Conservation (phyloP, 2,797 vertebrate species). For the Notamacropus eugenii region DNA sequence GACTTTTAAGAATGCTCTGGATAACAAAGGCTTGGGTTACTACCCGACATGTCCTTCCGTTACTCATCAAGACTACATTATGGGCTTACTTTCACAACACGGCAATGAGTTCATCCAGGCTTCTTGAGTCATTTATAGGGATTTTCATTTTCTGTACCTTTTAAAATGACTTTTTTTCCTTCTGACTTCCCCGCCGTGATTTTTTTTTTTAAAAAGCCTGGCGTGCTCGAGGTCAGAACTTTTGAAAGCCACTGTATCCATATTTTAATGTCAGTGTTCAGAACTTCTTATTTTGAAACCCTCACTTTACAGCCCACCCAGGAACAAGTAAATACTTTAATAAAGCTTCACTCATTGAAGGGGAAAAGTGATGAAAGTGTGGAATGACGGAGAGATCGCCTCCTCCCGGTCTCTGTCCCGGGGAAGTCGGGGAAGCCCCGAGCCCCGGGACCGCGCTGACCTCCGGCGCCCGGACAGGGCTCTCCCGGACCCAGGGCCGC, state of each 20-base stretch:
- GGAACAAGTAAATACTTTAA: conserved; percentile 63
- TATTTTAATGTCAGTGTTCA: conserved; percentile 6
- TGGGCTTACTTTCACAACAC: conserved; percentile 78
- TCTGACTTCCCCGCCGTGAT: conserved; percentile 53
- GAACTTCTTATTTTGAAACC: conserved; percentile 60
- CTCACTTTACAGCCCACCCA: conserved; percentile 60
- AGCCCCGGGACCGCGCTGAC: conserved; percentile 73
- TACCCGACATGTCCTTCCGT: conserved; percentile 53
- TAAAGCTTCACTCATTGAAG: conserved; percentile 40
- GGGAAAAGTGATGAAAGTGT: conserved; percentile 52
- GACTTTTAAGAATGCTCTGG: conserved; percentile 53
- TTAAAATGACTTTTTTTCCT: conserved; percentile 58
- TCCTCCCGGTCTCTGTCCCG: conserved; percentile 41
- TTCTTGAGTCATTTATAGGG: conserved; percentile 79
- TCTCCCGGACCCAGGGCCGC: conserved; percentile 57
- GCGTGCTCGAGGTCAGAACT: conserved; percentile 44
- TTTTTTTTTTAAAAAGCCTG: conserved; percentile 53
- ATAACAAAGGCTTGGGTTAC: conserved; percentile 58
- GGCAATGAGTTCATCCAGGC: conserved; percentile 73
- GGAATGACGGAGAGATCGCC: not conserved
- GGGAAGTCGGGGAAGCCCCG: conserved; percentile 3
- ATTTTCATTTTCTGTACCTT: conserved; percentile 70
- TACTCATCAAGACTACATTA: conserved; percentile 75
- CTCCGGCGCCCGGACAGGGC: conserved; percentile 43
- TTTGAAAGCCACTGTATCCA: conserved; percentile 46